Evolutionary conservation across 2,113 vertebrate genomes (phyloP).

Genomic region (Mugil cephalus): DNA sequence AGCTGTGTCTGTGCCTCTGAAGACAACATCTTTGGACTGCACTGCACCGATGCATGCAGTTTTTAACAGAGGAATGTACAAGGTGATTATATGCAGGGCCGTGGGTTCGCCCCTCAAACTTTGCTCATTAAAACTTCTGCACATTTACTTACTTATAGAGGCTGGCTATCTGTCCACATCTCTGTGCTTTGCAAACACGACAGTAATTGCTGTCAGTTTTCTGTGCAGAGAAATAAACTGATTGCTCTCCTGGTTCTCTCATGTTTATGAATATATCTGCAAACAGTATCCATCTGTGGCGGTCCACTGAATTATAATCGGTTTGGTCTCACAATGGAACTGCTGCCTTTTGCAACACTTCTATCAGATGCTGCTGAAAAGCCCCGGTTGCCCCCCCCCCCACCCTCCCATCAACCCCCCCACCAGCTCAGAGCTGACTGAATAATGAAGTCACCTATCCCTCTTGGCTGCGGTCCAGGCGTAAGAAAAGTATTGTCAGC

Average conservation of each 20-base stretch:
- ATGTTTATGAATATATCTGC: slow-evolving; percentile 34
- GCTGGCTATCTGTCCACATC: slow-evolving; percentile 49
- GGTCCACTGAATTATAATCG: slow-evolving; percentile 30
- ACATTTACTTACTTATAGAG: slow-evolving; percentile 40
- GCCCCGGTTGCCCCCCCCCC: no score
- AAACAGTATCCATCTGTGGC: slow-evolving; percentile 19
- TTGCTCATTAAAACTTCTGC: slow-evolving; percentile 69
- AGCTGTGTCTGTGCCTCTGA: background rate
- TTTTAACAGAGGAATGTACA: background rate
- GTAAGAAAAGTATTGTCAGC: slow-evolving; percentile 66
- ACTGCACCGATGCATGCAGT: background rate
- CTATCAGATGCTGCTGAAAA: slow-evolving; percentile 24
- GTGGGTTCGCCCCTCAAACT: slow-evolving; percentile 27
- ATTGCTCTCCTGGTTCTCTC: slow-evolving; percentile 30
- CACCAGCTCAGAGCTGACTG: slow-evolving; percentile 25
- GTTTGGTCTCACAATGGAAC: slow-evolving; percentile 39
- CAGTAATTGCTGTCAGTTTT: slow-evolving; percentile 68
- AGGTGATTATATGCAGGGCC: slow-evolving; percentile 14
- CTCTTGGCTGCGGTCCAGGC: slow-evolving; percentile 64
- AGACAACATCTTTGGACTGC: background rate
- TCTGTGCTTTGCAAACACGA: slow-evolving; percentile 38
- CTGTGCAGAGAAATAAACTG: slow-evolving; percentile 53
- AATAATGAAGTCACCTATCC: slow-evolving; percentile 71
- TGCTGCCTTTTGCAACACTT: slow-evolving; percentile 36
- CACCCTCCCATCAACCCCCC: no score